Evolutionary conservation across 2,113 vertebrate species (phyloP).

Genomic region (Albula goreensis): DNA sequence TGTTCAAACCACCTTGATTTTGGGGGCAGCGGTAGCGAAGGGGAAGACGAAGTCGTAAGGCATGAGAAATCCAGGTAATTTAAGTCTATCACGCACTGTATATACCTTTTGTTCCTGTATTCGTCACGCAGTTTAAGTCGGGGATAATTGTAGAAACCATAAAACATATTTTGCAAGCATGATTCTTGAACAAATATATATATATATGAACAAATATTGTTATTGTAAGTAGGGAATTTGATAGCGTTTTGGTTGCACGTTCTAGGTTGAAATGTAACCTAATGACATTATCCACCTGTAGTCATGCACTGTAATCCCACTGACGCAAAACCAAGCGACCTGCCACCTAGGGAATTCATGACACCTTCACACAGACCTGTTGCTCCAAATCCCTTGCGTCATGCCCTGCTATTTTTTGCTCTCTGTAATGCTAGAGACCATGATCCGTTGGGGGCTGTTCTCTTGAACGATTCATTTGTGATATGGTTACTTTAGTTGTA

Average conservation of each 20-base stretch:
- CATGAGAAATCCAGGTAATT: conserved; percentile 78
- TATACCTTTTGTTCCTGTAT: background rate
- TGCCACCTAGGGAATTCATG: conserved; percentile 45
- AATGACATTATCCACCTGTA: conserved; percentile 47
- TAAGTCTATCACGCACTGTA: background rate
- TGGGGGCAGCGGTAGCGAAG: conserved; percentile 80
- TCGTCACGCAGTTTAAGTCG: background rate
- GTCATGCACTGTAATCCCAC: conserved; percentile 30
- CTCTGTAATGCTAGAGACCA: background rate
- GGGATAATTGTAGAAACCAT: background rate
- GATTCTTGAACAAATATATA: too few species aligned
- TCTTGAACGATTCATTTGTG: background rate
- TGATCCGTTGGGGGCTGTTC: background rate
- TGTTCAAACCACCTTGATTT: conserved; percentile 56
- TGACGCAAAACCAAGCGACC: conserved; percentile 31
- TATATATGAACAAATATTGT: background rate
- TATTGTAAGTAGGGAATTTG: background rate
- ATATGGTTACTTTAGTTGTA: background rate
- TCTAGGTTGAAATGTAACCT: background rate
- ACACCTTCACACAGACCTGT: conserved; percentile 59
- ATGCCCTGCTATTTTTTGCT: conserved; percentile 25
- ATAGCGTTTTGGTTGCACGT: background rate
- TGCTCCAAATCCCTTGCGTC: conserved; percentile 61
- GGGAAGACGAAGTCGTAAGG: conserved; percentile 76
- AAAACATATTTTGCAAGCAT: background rate